phyloP scores from a whole-genome alignment of 2,888 invertebrate genomes.

The Diogma glabrata region DNA sequence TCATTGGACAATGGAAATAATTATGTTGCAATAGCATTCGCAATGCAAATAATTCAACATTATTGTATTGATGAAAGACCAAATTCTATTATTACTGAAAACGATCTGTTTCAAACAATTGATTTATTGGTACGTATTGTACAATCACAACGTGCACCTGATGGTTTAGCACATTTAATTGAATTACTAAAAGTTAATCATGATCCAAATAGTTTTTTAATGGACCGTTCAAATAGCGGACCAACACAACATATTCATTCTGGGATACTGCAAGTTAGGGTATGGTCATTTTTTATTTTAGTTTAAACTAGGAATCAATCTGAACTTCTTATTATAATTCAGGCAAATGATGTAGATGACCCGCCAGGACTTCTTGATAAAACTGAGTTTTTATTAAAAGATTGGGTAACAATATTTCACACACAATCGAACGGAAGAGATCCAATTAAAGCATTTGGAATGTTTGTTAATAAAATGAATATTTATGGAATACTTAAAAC shows the following conservation, averaged over 20 bases:
- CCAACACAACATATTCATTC: constrained; percentile 86
- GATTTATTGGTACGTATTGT: constrained; percentile 71
- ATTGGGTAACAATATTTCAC: constrained; percentile 85
- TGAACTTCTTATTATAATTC: constrained; percentile 17
- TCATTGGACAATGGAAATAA: constrained; percentile 79
- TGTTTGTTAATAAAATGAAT: constrained; percentile 95
- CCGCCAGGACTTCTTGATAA: constrained; percentile 91
- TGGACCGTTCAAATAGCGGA: constrained; percentile 66
- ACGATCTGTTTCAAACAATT: constrained; percentile 77
- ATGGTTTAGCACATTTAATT: constrained; percentile 68
- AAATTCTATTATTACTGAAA: constrained; percentile 63
- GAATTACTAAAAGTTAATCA: constrained; percentile 67
- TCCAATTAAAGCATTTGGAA: constrained; percentile 79
- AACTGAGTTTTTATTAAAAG: constrained; percentile 84
- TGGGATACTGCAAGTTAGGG: constrained; percentile 74
- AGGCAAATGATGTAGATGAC: constrained; percentile 82
- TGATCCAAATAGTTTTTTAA: constrained; percentile 56
- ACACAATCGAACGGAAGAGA: constrained; percentile 65
- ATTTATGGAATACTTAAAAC: constrained; percentile 91
- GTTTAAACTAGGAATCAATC: constrained; percentile 1
- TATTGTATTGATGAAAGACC: constrained; percentile 77
- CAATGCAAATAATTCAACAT: constrained; percentile 81
- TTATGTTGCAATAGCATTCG: constrained; percentile 71
- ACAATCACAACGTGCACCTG: constrained; percentile 65
- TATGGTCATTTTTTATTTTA: constrained; percentile 34